Evolutionary conservation across 1,140 invertebrate species (phyloP).

Genomic region (Atta cephalotes): DNA sequence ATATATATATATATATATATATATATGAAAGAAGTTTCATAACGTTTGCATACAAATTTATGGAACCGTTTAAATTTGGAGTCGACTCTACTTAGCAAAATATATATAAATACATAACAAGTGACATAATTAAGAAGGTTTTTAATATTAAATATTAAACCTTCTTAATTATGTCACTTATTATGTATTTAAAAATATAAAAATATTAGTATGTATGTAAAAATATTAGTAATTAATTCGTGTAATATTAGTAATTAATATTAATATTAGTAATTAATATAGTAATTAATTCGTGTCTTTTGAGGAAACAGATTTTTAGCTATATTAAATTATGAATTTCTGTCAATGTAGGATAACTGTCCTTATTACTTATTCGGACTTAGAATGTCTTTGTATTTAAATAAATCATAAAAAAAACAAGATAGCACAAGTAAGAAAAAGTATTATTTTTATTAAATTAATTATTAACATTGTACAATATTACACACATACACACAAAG

Average conservation of each 20-base stretch:
- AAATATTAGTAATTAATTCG: background rate
- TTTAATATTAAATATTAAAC: background rate
- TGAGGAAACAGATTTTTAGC: background rate
- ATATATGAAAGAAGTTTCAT: background rate
- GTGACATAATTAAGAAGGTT: background rate
- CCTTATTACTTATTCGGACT: too few relatives aligned
- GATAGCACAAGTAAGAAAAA: too few relatives aligned
- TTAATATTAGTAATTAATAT: background rate
- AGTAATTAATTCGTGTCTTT: background rate
- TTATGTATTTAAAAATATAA: too few relatives aligned
- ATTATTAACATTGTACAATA: too few relatives aligned
- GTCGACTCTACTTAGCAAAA: background rate
- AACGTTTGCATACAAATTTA: background rate
- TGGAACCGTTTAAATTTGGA: background rate
- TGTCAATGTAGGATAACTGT: background rate
- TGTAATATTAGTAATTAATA: background rate
- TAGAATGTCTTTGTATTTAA: too few relatives aligned
- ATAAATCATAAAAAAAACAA: too few relatives aligned
- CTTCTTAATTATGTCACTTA: too few relatives aligned
- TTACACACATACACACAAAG: too few relatives aligned
- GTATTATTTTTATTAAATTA: too few relatives aligned
- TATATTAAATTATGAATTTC: conserved; percentile 5
- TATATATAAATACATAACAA: background rate
- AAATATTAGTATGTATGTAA: background rate
- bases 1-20: background rate